These are phyloP conservation scores for Noctua fimbriata DNA, from an alignment of 2,888 invertebrate genomes.

Conservation along the genomic window DNA sequence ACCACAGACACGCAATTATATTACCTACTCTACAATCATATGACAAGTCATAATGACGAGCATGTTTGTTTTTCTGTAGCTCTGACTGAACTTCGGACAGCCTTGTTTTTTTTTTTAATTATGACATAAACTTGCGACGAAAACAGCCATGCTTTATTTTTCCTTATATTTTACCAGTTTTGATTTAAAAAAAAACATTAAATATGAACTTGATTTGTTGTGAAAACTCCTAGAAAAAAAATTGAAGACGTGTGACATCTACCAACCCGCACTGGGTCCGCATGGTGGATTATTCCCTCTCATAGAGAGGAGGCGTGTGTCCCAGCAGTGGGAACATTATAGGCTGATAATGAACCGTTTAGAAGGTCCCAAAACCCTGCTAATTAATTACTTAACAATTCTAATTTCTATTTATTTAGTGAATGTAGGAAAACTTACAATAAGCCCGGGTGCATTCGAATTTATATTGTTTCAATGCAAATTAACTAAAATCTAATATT, in stretches of 20 bases:
- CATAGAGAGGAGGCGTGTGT: background rate
- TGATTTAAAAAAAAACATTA: background rate
- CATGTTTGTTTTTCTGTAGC: slow-evolving; percentile 11
- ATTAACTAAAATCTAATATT: slow-evolving; percentile 15
- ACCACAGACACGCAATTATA: slow-evolving; percentile 10
- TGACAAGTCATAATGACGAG: slow-evolving; percentile 30
- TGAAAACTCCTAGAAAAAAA: background rate
- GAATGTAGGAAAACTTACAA: slow-evolving; percentile 25
- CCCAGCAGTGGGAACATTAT: background rate
- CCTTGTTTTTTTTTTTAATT: slow-evolving; percentile 20
- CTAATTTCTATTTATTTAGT: slow-evolving; percentile 25
- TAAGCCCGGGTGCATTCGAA: slow-evolving; percentile 15
- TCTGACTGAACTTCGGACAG: slow-evolving; percentile 29
- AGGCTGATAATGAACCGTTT: background rate
- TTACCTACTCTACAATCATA: slow-evolving; percentile 6
- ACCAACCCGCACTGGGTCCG: background rate
- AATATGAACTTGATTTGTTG: background rate
- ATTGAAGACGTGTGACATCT: background rate
- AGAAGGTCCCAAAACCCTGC: background rate
- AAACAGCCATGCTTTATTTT: slow-evolving; percentile 5
- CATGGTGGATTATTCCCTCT: background rate
- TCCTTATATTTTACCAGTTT: background rate
- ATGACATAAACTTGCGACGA: background rate
- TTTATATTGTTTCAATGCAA: slow-evolving; percentile 41
- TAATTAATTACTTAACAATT: background rate